Percentiles rank a stretch among this genome's conserved stretches.
Evolutionary conservation across 2,888 invertebrate genomes (phyloP).

Genomic region (Elegia similella): DNA sequence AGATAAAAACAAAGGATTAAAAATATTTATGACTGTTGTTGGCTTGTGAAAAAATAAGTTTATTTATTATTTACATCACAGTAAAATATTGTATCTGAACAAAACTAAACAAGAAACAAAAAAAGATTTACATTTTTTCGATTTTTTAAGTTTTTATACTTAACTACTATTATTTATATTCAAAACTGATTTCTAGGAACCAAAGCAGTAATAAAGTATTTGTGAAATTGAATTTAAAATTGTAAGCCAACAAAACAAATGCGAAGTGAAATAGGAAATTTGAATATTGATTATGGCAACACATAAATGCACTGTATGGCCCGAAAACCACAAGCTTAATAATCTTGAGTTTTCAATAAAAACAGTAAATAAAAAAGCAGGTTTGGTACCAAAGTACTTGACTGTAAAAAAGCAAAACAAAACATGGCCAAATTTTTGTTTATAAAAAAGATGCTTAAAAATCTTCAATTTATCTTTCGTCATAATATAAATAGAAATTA

Average conservation of each 20-base stretch:
- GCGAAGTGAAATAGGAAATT: conserved; percentile 1
- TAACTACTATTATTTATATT: too few relatives aligned
- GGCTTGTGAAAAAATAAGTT: background rate
- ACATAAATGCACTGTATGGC: conserved; percentile 38
- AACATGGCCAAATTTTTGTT: background rate
- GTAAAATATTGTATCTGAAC: too few relatives aligned
- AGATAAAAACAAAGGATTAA: conserved; percentile 5
- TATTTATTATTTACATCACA: background rate
- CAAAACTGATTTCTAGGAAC: background rate
- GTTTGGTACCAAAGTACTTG: background rate
- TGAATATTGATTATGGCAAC: conserved; percentile 35
- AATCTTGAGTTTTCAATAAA: background rate
- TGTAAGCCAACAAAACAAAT: conserved; percentile 11
- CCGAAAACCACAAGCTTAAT: conserved; percentile 2
- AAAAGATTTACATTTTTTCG: too few relatives aligned
- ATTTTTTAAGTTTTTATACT: too few relatives aligned
- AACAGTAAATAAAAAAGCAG: background rate
- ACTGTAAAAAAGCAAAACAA: background rate
- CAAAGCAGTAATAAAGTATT: background rate
- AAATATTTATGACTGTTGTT: background rate
- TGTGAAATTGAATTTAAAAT: background rate
- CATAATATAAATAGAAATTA: background rate
- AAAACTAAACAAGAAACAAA: too few relatives aligned
- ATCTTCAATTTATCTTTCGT: background rate
- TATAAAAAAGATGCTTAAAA: background rate